Evolutionary conservation across 2,888 invertebrate species (phyloP).

Genomic region (Philaethria dido): DNA sequence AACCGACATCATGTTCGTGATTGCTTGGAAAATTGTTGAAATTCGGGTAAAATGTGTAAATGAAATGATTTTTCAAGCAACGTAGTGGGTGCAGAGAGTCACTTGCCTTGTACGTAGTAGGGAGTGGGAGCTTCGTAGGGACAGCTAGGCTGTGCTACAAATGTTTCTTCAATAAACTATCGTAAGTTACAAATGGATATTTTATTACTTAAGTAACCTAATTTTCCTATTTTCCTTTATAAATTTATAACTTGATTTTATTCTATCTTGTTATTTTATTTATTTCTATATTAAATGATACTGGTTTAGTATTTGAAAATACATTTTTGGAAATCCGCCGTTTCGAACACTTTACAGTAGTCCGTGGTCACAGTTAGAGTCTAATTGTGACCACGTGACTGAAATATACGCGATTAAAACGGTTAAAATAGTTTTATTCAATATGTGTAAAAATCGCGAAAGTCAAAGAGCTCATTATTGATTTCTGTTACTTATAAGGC

Average conservation of each 20-base stretch:
- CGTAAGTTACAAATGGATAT: slow-evolving; percentile 63
- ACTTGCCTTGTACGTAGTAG: slow-evolving; percentile 66
- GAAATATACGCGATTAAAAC: too few relatives aligned
- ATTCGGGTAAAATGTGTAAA: slow-evolving; percentile 3
- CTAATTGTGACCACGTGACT: too few relatives aligned
- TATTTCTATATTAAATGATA: too few relatives aligned
- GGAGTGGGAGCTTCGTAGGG: slow-evolving; percentile 67
- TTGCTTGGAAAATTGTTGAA: slow-evolving; percentile 48
- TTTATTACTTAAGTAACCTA: slow-evolving; percentile 44
- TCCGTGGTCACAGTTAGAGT: too few relatives aligned
- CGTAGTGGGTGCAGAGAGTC: slow-evolving; percentile 49
- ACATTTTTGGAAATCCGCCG: too few relatives aligned
- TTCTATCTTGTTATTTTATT: too few relatives aligned
- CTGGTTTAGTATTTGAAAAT: too few relatives aligned
- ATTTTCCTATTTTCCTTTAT: background rate
- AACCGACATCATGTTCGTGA: slow-evolving; percentile 43
- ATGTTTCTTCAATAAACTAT: slow-evolving; percentile 80
- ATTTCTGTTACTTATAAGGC: too few relatives aligned
- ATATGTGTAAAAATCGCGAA: too few relatives aligned
- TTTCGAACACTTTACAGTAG: too few relatives aligned
- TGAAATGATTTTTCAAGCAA: slow-evolving; percentile 34
- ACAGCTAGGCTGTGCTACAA: slow-evolving; percentile 80
- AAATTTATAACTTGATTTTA: background rate
- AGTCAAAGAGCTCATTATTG: too few relatives aligned
- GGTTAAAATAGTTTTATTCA: too few relatives aligned